Percentiles rank a stretch among this genome's conserved stretches.
These are phyloP conservation scores for Prenolepis imparis DNA, from an alignment of 2,888 invertebrate genomes.

Conservation along the genomic window DNA sequence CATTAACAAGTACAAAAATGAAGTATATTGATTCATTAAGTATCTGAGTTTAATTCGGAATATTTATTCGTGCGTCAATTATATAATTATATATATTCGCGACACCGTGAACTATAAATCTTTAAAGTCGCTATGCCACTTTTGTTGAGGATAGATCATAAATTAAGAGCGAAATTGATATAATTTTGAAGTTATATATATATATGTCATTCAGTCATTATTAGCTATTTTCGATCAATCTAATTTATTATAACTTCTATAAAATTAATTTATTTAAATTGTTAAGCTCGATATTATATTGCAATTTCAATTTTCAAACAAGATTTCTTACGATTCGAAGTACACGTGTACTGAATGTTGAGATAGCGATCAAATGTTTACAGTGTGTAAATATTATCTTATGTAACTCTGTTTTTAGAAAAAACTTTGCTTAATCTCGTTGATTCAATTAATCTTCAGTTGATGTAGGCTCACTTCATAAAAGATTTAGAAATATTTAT, in stretches of 20 bases:
- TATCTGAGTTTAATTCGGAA: not conserved
- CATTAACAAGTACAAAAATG: conserved; percentile 5
- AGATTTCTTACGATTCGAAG: not conserved
- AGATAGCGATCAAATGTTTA: not conserved
- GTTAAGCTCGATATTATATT: not conserved
- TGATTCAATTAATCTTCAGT: not conserved
- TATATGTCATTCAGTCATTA: not conserved
- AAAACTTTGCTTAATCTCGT: not conserved
- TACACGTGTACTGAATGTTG: not conserved
- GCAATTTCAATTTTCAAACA: not conserved
- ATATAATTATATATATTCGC: not conserved
- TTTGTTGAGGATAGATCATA: not conserved
- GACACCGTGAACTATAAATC: conserved; percentile 9
- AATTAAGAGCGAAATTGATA: not conserved
- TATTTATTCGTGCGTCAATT: conserved; percentile 4
- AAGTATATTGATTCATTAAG: conserved; percentile 2
- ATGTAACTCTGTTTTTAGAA: not conserved
- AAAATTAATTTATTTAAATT: conserved; percentile 1
- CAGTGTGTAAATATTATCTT: conserved; percentile 12
- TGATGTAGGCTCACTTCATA: conserved; percentile 13
- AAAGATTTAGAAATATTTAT: conserved; percentile 16
- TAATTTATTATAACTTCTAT: not conserved
- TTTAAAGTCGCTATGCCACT: not conserved
- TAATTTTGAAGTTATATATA: not conserved
- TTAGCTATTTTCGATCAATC: not conserved